Evolutionary conservation across 2,113 vertebrate genomes (phyloP), one percentile per base, ranked within the genome.

Genomic region (Poicephalus gulielmi): DNA sequence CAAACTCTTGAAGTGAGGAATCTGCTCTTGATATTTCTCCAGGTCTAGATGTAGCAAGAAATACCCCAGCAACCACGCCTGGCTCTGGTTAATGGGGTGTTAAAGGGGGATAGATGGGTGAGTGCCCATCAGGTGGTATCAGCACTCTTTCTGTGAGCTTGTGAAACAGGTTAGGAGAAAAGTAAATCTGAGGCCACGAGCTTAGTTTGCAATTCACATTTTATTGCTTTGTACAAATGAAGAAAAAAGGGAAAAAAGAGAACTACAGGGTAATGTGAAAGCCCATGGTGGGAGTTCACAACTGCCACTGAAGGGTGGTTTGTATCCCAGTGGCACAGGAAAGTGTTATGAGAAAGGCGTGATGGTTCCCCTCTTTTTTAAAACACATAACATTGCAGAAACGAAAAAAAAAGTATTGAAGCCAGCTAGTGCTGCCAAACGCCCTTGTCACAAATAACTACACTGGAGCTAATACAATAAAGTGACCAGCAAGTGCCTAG

Each of bases 51-150:
- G 78, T 50, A 8, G 55, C 1, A 2, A 86, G 89, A 52, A 49
- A 66, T 59, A 43, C 53, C 41, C 17, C 76, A 71, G 83, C 80
- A 13, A 41, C 49, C 24, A 52, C 44, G 53, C 31, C 41, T 7
- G 49, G 59, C 22, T 46, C 55, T 75, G 88, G 4, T 88, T 47
- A 88, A 37, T 55, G 41, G 62, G 83, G n/a, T 86, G 86, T 68
- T 94, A 85, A 97, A 93, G 96, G 55, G 83, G 83, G 85, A 94
- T 13, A 71, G 92, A 25, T 86, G 39, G 88, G 35, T 76, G 86
- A 66, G 69, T 77, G 64, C 78, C 78, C 8, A 0, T 62, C 24
- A 25, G 89, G 82, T 55, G 73, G 35, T 46, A 50, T 17, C 67
- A 49, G 33, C 27, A 11, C 23, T 76, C 55, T 44, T 80, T 8